Conservation (phyloP, 2,113 vertebrate species). For the Camelus dromedarius region DNA sequence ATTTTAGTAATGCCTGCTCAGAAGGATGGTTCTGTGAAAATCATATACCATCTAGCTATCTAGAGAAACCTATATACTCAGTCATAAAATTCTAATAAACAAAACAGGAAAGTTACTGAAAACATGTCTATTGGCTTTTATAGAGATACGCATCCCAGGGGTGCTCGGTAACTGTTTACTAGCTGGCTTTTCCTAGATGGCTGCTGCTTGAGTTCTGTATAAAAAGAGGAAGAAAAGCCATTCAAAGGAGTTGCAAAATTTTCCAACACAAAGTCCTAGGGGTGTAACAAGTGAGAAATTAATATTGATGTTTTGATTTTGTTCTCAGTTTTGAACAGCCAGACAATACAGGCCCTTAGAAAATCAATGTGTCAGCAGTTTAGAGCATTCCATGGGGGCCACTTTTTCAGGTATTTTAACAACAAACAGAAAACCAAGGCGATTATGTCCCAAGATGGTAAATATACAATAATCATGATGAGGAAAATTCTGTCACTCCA, state of each 20-base stretch:
- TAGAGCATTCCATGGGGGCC: not conserved
- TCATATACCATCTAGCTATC: not conserved
- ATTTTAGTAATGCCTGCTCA: not conserved
- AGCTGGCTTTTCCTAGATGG: not conserved
- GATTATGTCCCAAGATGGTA: not conserved
- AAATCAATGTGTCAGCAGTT: not conserved
- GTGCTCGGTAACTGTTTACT: not conserved
- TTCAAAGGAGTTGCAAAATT: conserved; percentile 13
- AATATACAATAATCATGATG: not conserved
- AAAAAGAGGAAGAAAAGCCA: not conserved
- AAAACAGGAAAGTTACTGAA: conserved; percentile 22
- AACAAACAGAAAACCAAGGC: conserved; percentile 37
- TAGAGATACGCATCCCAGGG: not conserved
- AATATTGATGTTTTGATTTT: conserved; percentile 45
- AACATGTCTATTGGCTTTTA: not conserved
- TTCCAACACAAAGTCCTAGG: not conserved
- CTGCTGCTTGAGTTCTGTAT: not conserved
- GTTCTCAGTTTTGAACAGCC: not conserved
- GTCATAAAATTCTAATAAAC: conserved; percentile 4
- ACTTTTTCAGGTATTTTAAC: conserved; percentile 15
- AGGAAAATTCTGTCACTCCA: not conserved
- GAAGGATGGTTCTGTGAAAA: not conserved
- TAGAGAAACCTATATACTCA: not conserved
- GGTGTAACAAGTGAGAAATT: conserved; percentile 16
- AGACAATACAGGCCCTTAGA: not conserved